Evolutionary conservation across 2,888 invertebrate species (phyloP), one percentile per base, ranked within the genome.

Genomic region (Drosophila anomelani): DNA sequence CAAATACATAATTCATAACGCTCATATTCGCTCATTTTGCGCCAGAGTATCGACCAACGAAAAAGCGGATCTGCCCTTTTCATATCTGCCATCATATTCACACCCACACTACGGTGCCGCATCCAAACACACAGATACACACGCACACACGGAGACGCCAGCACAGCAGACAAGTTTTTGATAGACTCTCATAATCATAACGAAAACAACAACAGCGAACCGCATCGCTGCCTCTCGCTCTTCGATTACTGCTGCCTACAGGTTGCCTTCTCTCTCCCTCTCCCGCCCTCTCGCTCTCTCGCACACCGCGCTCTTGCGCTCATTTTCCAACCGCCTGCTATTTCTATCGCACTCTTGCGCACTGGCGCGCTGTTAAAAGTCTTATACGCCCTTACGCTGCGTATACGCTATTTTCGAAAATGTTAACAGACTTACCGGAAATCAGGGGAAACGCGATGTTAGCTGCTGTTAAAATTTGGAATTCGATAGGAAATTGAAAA

Each of bases 1-100:
- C 80, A 82, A 81, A 80, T 90, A 90, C 88, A 91, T 90, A 91
- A 90, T 91, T 91, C 91, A 91, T 91, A 91, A 89, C 81, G 83
- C 90, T 91, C 90, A 90, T 90, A 90, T 90, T 90, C 85, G 80
- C 88, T 86, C 90, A 87, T 80, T 80, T 88, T 81, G 86, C 80
- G 70, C 55, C 64, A 71, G 63, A 60, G 73, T 71, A 8, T 34
- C 63, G 78, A 74, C 58, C 71, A 71, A 68, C 67, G 67, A 41
- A 51, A 69, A 53, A 59, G 59, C 60, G 54, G 79, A 67, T 69
- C 87, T 87, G 85, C 85, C 81, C 79, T 80, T 79, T 85, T 90
- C 82, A 89, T 88, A 89, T 90, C 90, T 90, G 87, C 90, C 87
- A 90, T 91, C 91, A 91, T 89, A 90, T 85, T 87, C 85, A 67